A percentile compares a stretch with the other conserved stretches of the same genome.
phyloP scores from a whole-genome alignment of 2,113 vertebrate genomes.

The Gila orcuttii region DNA sequence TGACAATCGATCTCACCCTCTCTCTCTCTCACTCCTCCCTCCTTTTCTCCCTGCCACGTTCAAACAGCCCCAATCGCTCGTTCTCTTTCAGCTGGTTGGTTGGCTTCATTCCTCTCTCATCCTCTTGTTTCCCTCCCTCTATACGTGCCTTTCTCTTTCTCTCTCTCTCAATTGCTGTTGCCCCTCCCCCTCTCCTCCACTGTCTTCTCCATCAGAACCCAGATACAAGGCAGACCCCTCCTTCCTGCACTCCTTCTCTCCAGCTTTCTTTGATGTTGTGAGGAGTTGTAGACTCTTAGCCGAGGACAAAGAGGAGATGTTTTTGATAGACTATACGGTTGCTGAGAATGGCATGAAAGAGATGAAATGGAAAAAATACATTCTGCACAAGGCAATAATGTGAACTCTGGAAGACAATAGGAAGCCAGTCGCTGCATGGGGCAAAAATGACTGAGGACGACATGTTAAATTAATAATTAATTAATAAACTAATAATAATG shows the following conservation, averaged over 20 bases:
- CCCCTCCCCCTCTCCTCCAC: slow-evolving; percentile 44
- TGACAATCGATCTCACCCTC: slow-evolving; percentile 55
- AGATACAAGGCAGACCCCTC: slow-evolving; percentile 63
- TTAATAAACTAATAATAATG: too few relatives aligned
- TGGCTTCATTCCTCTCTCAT: slow-evolving; percentile 58
- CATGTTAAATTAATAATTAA: too few relatives aligned
- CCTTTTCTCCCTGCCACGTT: slow-evolving; percentile 60
- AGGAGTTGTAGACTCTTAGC: slow-evolving; percentile 68
- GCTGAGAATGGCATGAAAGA: not conserved
- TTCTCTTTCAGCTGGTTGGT: slow-evolving; percentile 68
- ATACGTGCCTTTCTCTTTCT: slow-evolving; percentile 25
- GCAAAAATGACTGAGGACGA: not conserved
- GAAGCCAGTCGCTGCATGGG: not conserved
- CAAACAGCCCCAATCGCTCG: slow-evolving; percentile 62
- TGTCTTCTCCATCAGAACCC: slow-evolving; percentile 58
- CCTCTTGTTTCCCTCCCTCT: slow-evolving; percentile 40
- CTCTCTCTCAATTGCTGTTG: slow-evolving; percentile 36
- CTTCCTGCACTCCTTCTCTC: slow-evolving; percentile 34
- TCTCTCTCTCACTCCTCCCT: slow-evolving; percentile 58
- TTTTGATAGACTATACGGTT: slow-evolving; percentile 33
- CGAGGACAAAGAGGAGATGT: slow-evolving; percentile 56
- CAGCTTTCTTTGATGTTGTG: slow-evolving; percentile 72
- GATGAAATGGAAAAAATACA: not conserved
- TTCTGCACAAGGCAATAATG: slow-evolving; percentile 7
- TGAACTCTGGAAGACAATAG: not conserved